These are phyloP conservation scores for Cyanistes caeruleus DNA, from an alignment of 2,113 vertebrate species.

Conservation along the genomic window DNA sequence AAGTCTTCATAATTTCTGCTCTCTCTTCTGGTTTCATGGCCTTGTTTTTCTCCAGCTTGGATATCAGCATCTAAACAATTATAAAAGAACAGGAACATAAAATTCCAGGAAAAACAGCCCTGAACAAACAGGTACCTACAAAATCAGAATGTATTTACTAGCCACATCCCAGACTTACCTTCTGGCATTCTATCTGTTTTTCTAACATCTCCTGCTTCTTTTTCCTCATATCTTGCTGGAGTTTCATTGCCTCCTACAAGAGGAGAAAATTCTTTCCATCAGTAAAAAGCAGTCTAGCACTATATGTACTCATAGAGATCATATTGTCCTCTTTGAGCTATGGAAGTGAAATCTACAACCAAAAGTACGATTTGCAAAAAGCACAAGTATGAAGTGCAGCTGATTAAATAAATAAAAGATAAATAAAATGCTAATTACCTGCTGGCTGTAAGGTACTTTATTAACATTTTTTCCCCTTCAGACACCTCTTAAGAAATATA, in stretches of 20 bases:
- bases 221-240: constrained; percentile 98
- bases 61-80: constrained; percentile 88
- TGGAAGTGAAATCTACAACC: background rate
- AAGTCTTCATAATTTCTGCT: constrained; percentile 94
- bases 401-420: background rate
- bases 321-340: background rate
- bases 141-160: background rate
- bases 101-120: background rate
- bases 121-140: background rate
- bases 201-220: constrained; percentile 97
- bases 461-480: background rate
- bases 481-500: background rate
- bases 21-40: constrained; percentile 95
- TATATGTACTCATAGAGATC: background rate
- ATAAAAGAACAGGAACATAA: background rate
- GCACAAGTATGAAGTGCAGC: background rate
- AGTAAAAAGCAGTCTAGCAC: background rate
- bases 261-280: background rate
- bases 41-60: constrained; percentile 93
- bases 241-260: constrained; percentile 89
- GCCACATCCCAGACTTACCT: constrained; percentile 77
- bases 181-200: constrained; percentile 96
- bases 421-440: background rate
- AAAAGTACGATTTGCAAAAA: background rate
- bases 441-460: background rate